phyloP scores from a whole-genome alignment of 2,888 invertebrate species.

The Drosophila macrospina region DNA sequence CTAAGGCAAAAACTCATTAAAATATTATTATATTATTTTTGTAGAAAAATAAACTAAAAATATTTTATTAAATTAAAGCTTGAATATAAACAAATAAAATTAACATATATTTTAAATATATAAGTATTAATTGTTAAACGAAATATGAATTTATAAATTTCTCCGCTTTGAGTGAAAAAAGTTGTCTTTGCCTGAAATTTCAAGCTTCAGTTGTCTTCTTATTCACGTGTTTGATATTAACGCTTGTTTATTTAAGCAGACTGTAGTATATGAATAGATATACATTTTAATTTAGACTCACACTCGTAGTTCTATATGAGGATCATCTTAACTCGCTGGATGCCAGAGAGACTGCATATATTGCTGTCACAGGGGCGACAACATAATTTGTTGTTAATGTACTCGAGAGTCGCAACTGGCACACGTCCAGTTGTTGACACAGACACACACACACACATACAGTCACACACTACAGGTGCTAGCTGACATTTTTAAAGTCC shows the following conservation, averaged over 20 bases:
- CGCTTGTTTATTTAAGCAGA: neutral
- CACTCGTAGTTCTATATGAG: conserved; percentile 3
- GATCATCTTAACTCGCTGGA: neutral
- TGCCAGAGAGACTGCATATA: conserved; percentile 34
- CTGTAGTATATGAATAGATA: neutral
- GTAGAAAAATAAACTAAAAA: no score
- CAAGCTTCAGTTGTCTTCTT: neutral
- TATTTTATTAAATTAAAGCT: no score
- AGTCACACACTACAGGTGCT: conserved; percentile 13
- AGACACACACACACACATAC: conserved; percentile 12
- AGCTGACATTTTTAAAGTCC: conserved; percentile 79
- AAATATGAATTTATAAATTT: no score
- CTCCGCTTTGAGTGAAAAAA: no score
- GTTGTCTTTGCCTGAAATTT: neutral
- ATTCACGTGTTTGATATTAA: neutral
- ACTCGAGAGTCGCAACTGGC: conserved; percentile 42
- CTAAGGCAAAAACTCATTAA: no score
- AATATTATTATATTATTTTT: no score
- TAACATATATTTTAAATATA: neutral
- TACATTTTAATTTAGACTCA: conserved; percentile 17
- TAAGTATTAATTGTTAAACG: no score
- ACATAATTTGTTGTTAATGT: conserved; percentile 79
- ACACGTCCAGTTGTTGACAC: conserved; percentile 55
- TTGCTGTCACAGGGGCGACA: conserved; percentile 55
- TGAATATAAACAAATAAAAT: no score